Conservation (phyloP, 2,113 vertebrate genomes). For the Scomber japonicus region DNA sequence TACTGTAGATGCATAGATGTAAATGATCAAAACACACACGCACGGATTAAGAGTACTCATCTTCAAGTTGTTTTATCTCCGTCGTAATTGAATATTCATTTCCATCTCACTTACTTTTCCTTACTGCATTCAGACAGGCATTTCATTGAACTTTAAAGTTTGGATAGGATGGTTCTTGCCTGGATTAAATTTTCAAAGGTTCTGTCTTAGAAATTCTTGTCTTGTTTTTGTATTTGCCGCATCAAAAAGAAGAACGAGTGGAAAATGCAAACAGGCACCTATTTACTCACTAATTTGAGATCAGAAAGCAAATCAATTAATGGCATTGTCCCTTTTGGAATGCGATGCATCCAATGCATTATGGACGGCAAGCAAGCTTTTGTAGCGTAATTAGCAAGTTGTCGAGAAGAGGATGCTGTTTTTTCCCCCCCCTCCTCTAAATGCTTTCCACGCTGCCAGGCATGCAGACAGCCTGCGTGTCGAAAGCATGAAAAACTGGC, state of each 20-base stretch:
- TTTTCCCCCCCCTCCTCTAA: slow-evolving; percentile 19
- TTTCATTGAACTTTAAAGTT: slow-evolving; percentile 36
- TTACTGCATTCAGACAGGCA: slow-evolving; percentile 29
- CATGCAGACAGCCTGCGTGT: slow-evolving; percentile 64
- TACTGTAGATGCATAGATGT: slow-evolving; percentile 4
- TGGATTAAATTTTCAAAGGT: slow-evolving; percentile 26
- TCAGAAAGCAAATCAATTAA: slow-evolving; percentile 64
- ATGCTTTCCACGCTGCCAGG: slow-evolving; percentile 52
- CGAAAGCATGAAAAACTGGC: slow-evolving; percentile 77
- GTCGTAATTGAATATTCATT: slow-evolving; percentile 52
- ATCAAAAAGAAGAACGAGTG: slow-evolving; percentile 37
- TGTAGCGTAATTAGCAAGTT: slow-evolving; percentile 66
- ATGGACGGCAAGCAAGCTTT: slow-evolving; percentile 50
- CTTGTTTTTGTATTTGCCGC: slow-evolving; percentile 20
- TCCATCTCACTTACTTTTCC: slow-evolving; percentile 37
- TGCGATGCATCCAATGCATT: slow-evolving; percentile 59
- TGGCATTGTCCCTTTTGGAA: slow-evolving; percentile 49
- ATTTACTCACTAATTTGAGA: slow-evolving; percentile 51
- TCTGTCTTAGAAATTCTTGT: slow-evolving; percentile 11
- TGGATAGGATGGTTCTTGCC: slow-evolving; percentile 14
- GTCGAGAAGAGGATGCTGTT: slow-evolving; percentile 54
- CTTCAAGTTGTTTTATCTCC: slow-evolving; percentile 34
- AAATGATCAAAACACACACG: slow-evolving; percentile 43
- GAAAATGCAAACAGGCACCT: slow-evolving; percentile 55
- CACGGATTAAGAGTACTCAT: slow-evolving; percentile 29